These are phyloP conservation scores for Ctenicera cuprea DNA, from an alignment of 2,888 invertebrate species.

Conservation along the genomic window DNA sequence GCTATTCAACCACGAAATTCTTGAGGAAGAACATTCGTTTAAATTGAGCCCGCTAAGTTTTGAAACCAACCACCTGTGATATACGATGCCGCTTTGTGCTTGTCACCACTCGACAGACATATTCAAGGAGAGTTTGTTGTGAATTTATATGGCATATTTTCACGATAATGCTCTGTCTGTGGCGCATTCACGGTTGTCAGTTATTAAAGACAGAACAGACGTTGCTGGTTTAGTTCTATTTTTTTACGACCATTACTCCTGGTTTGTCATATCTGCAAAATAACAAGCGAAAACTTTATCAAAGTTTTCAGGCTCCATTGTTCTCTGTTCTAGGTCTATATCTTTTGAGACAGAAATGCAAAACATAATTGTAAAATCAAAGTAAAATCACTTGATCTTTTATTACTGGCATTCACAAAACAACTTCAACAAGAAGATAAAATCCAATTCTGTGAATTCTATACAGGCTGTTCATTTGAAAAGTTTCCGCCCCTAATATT, in stretches of 20 bases:
- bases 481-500: no score
- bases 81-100: slow-evolving; percentile 32
- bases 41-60: slow-evolving; percentile 7
- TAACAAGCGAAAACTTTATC: no score
- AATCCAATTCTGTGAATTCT: no score
- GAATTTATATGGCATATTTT: slow-evolving; percentile 32
- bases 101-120: slow-evolving; percentile 33
- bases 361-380: no score
- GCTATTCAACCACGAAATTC: slow-evolving; percentile 9
- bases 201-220: slow-evolving; percentile 4
- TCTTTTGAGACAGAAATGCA: no score
- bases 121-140: slow-evolving; percentile 31
- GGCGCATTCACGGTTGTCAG: slow-evolving; percentile 12
- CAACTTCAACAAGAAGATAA: no score
- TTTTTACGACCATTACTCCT: neutral
- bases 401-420: no score
- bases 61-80: slow-evolving; percentile 33
- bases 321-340: no score
- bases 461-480: no score
- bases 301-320: no score
- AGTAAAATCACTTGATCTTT: no score
- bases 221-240: neutral
- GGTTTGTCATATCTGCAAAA: neutral
- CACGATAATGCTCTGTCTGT: slow-evolving; percentile 27
- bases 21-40: neutral